Evolutionary conservation across 1,140 invertebrate species (phyloP), one percentile per base, ranked within the genome.

Genomic region (Odontomachus brunneus): DNA sequence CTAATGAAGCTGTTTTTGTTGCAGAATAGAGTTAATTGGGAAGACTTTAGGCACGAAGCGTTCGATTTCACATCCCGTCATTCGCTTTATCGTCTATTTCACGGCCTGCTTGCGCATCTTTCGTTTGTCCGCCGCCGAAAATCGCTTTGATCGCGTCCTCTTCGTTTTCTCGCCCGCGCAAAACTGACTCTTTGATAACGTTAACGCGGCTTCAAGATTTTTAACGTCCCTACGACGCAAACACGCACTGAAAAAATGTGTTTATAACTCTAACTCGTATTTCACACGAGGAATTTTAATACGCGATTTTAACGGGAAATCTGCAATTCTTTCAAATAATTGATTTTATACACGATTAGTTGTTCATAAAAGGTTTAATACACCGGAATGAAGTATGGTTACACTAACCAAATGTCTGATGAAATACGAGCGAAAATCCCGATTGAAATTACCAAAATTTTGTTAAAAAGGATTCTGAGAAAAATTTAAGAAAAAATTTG

Each of bases 1-100:
- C 59, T 88, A 88, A 88, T 78, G 76, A 88, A 88, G 78, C 83
- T 85, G 83, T 82, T 88, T 88, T 88, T 88, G 76, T 83, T 78
- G 38, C 59, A 53, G 63, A 85, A 85, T 88, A 85, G 80, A 78
- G 66, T 88, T 88, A 88, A 88, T 88, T 88, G 73, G 71, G 57
- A 88, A 51, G 44, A 82, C 63, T 2, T 3, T 33, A 81, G 53
- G 62, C 82, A 82, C 62, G 65, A 80, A 87, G 67, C 82, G 49
- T 71, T 84, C 82, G 67, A 87, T 82, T 87, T 87, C 69, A 66
- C 55, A 69, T 57, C 78, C 57, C 33, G 33, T 71, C 44, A 78
- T 85, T 49, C 59, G 49, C n/a, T 17, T 3, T 15, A 15, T 59
- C 22, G 17, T 59, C 38, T 44, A 17, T 81, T 71, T 81, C 19